These are phyloP conservation scores for Bradypodion ventrale DNA, from an alignment of 2,797 vertebrate species.

Conservation along the genomic window DNA sequence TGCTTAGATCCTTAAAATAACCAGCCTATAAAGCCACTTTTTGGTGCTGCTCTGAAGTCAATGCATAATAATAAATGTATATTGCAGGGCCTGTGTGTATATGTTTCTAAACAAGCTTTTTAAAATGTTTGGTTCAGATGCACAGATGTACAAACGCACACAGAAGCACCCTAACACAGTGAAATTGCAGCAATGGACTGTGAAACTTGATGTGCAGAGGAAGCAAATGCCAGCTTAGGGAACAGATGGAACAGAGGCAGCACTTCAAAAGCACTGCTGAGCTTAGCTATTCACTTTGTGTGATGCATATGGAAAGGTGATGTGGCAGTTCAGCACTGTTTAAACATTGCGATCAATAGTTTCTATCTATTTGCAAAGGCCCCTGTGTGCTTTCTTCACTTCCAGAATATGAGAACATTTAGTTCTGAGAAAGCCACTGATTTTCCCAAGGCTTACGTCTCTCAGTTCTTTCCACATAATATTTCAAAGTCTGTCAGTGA, in stretches of 20 bases:
- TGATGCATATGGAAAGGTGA: background rate
- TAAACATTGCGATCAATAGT: slow-evolving; percentile 26
- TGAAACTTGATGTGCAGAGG: background rate
- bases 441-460: background rate
- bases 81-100: background rate
- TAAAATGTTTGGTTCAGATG: background rate
- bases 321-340: background rate
- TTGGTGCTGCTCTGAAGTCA: background rate
- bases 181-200: slow-evolving; percentile 18
- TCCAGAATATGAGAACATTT: slow-evolving; percentile 1
- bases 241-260: slow-evolving; percentile 3
- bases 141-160: background rate
- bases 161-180: background rate
- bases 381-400: background rate
- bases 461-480: background rate
- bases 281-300: slow-evolving; percentile 21
- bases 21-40: slow-evolving; percentile 1
- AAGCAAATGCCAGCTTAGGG: background rate
- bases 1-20: slow-evolving; percentile 27
- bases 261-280: slow-evolving; percentile 19
- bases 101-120: slow-evolving; percentile 34
- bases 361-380: slow-evolving; percentile 28
- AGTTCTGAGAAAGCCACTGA: slow-evolving; percentile 34
- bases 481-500: background rate
- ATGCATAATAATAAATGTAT: slow-evolving; percentile 5